phyloP scores from a whole-genome alignment of 2,888 invertebrate genomes.

The Drosophila incognita region DNA sequence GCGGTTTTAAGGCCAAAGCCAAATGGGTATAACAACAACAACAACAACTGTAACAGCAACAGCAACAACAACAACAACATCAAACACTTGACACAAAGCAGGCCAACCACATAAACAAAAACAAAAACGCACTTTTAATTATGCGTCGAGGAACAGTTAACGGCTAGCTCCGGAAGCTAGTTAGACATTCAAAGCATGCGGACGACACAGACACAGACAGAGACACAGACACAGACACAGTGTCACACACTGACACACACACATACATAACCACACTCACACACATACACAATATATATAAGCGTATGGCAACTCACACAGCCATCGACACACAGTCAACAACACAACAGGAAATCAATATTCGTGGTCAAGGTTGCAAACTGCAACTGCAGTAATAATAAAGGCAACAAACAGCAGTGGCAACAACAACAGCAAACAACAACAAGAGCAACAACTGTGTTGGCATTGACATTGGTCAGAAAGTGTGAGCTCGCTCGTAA shows the following conservation, averaged over 20 bases:
- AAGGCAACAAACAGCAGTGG: constrained; percentile 17
- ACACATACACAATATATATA: neutral
- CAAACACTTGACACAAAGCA: constrained; percentile 20
- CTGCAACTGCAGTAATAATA: constrained; percentile 44
- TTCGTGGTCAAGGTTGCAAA: constrained; percentile 82
- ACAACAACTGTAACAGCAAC: constrained; percentile 16
- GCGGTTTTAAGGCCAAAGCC: constrained; percentile 62
- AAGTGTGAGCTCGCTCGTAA: constrained; percentile 43
- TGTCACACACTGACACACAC: constrained; percentile 4
- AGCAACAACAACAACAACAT: constrained; percentile 3
- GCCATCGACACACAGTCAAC: constrained; percentile 6
- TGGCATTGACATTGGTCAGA: constrained; percentile 66
- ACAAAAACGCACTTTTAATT: constrained; percentile 47
- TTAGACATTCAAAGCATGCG: constrained; percentile 63
- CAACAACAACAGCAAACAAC: constrained; percentile 23
- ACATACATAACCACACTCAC: neutral
- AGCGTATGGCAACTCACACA: constrained; percentile 10
- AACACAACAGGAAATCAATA: constrained; percentile 83
- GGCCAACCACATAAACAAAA: constrained; percentile 15
- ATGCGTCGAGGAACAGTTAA: constrained; percentile 55
- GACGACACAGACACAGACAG: neutral
- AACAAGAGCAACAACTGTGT: neutral
- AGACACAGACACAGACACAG: neutral
- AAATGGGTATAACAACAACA: constrained; percentile 32
- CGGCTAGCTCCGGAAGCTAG: constrained; percentile 56